A percentile compares a stretch with the other conserved stretches of the same genome.
These are phyloP conservation scores for Chelidonichthys spinosus DNA, from an alignment of 2,797 vertebrate species.

Conservation along the genomic window DNA sequence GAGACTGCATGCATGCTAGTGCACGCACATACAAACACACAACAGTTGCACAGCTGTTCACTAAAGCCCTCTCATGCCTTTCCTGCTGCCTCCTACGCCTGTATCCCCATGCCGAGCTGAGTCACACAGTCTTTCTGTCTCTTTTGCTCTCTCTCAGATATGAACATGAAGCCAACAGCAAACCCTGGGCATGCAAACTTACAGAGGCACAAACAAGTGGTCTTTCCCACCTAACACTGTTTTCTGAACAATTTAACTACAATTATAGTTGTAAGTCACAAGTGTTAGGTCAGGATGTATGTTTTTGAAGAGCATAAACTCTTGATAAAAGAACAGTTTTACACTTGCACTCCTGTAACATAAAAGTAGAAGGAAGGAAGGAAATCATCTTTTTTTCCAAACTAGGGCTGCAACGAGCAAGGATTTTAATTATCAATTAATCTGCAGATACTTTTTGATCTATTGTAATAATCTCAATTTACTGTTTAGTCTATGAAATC, in stretches of 20 bases:
- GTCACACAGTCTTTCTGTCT: conserved; percentile 54
- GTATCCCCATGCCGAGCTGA: conserved; percentile 70
- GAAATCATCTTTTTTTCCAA: background rate
- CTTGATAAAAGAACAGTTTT: background rate
- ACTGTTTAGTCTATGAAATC: background rate
- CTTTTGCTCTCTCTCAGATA: conserved; percentile 28
- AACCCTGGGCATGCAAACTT: conserved; percentile 27
- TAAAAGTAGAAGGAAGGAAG: too few species aligned
- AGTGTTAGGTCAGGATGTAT: background rate
- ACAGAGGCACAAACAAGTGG: conserved; percentile 55
- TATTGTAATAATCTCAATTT: background rate
- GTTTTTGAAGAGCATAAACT: background rate
- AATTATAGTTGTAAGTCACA: background rate
- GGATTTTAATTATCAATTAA: background rate
- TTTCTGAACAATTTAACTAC: conserved; percentile 33
- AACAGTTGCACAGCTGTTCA: conserved; percentile 76
- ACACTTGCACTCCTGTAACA: background rate
- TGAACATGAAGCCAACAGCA: conserved; percentile 29
- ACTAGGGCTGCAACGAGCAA: background rate
- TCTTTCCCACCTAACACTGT: conserved; percentile 13
- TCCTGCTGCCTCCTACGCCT: conserved; percentile 68
- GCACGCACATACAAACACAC: conserved; percentile 44
- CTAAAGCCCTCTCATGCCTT: conserved; percentile 63
- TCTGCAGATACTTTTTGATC: background rate
- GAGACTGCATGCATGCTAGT: conserved; percentile 49